Percentiles rank a stretch among this genome's conserved stretches.
phyloP scores from a whole-genome alignment of 2,888 invertebrate genomes.

The Ypsolopha scabrella region DNA sequence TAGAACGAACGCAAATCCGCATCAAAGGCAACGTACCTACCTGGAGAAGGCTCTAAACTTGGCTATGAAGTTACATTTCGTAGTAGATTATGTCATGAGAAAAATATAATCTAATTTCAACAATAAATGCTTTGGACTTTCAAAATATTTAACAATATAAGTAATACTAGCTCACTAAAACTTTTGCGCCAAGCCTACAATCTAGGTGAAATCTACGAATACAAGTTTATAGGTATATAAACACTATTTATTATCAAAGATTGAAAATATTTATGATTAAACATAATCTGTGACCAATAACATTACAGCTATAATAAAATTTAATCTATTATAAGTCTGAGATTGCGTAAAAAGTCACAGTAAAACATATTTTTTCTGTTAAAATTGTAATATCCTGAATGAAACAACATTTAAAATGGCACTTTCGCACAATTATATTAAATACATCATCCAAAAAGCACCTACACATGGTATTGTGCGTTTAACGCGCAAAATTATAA shows the following conservation, averaged over 20 bases:
- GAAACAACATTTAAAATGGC: background rate
- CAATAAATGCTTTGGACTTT: constrained; percentile 3
- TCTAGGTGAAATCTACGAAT: background rate
- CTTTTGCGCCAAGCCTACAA: background rate
- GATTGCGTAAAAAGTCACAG: background rate
- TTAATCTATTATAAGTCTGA: background rate
- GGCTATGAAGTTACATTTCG: background rate
- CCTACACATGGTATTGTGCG: background rate
- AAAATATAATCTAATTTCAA: background rate
- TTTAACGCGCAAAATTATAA: constrained; percentile 2
- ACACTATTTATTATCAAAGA: background rate
- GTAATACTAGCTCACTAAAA: constrained; percentile 2
- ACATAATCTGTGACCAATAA: background rate
- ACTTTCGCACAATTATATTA: background rate
- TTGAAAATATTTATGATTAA: background rate
- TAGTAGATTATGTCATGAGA: background rate
- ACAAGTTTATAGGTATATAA: no score
- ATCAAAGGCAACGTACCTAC: no score
- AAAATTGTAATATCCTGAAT: background rate
- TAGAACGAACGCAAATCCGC: no score
- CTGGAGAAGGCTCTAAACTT: background rate
- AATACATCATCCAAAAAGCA: background rate
- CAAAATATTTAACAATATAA: background rate
- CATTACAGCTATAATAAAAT: background rate
- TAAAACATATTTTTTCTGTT: background rate